Evolutionary conservation across 2,888 invertebrate genomes (phyloP), one percentile per base, ranked within the genome.

Genomic region (Spialia ferax): DNA sequence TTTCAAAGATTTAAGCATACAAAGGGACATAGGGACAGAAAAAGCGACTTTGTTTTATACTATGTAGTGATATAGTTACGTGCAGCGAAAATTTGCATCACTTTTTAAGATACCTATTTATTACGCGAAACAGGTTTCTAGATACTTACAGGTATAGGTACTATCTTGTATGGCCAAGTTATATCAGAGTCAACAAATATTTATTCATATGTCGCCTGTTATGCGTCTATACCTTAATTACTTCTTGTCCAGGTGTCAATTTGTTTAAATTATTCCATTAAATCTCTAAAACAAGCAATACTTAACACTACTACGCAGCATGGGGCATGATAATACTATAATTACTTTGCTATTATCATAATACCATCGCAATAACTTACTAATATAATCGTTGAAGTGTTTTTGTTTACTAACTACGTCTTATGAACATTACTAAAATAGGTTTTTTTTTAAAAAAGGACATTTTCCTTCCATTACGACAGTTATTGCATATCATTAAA

Each of bases 121-220:
- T n/a, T n/a, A n/a, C n/a, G n/a, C n/a, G n/a, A n/a, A n/a, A n/a
- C n/a, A n/a, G n/a, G n/a, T n/a, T n/a, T n/a, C 29, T 29, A 29
- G 29, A 29, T 29, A 29, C 29, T 29, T n/a, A n/a, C n/a, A n/a
- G n/a, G 29, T 29, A 8, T 4, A 38, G 13, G n/a, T 38, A 38
- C n/a, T n/a, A n/a, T 38, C 35, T 13, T 4, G 2, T n/a, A 38
- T 38, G 35, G 35, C 2, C 13, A 38, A 13, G 4, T 38, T 48
- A n/a, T 48, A 48, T 48, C 15, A 48, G 11, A 48, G 48, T 18
- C 48, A 3, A 20, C 48, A 48, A 48, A 48, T 48, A 48, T 48
- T 48, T 48, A 48, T 20, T 48, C 48, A 48, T 48, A 5, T 48
- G 48, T 48, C 48, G 48, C 20, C 48, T 48, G 11, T 48, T 48